Evolutionary conservation across 2,797 vertebrate species (phyloP).

Genomic region (Chaunax sp.): DNA sequence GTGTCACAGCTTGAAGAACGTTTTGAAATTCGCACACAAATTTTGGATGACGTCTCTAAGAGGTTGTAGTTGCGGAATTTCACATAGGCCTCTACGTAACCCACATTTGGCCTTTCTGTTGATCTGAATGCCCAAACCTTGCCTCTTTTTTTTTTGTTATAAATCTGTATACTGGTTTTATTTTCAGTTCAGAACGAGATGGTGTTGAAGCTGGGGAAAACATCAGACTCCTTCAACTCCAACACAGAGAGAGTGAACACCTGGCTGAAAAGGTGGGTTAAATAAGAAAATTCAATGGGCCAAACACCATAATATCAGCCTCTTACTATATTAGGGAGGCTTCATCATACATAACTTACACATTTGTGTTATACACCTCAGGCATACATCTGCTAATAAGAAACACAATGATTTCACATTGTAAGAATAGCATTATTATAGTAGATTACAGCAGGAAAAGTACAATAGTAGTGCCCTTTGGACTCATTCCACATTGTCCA

Average conservation of each 20-base stretch:
- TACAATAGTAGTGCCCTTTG: background rate
- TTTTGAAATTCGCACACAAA: constrained; percentile 66
- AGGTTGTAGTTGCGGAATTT: constrained; percentile 57
- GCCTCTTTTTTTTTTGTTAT: background rate
- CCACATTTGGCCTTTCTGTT: background rate
- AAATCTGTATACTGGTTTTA: background rate
- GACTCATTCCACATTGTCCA: too few relatives aligned
- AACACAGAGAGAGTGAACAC: constrained; percentile 78
- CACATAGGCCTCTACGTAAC: too few relatives aligned
- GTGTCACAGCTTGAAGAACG: constrained; percentile 79
- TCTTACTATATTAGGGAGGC: too few relatives aligned
- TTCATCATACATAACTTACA: too few relatives aligned
- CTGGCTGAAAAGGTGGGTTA: constrained; percentile 74
- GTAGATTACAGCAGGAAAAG: background rate
- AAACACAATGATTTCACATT: background rate
- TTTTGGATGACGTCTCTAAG: constrained; percentile 66
- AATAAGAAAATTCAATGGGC: background rate
- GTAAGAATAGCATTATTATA: background rate
- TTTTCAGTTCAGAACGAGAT: constrained; percentile 55
- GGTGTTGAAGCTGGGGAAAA: constrained; percentile 36
- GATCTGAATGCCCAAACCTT: background rate
- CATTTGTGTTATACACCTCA: background rate
- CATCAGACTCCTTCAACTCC: constrained; percentile 63
- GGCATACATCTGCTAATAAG: background rate
- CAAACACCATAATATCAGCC: too few relatives aligned